Evolutionary conservation across 2,113 vertebrate genomes (phyloP), one percentile per base, ranked within the genome.

Genomic region (Limnothrissa miodon): DNA sequence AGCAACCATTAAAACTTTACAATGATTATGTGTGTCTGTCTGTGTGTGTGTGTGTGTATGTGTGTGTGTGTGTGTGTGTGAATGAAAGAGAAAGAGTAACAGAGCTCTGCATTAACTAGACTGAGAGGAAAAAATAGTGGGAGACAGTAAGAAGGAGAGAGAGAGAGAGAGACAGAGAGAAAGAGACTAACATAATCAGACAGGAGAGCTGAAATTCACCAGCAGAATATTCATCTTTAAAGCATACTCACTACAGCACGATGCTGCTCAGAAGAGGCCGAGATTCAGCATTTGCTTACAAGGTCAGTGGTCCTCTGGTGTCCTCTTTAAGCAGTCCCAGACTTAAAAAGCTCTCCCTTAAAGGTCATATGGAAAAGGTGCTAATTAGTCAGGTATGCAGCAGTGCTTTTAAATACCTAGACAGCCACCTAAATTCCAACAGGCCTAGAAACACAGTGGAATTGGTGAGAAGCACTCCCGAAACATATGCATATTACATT

Each of bases 1-100:
- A 85, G 59, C 78, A 82, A 25, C 44, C 81, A 80, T 83, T 83
- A 74, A 85, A 82, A 80, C 81, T 85, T 83, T 33, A 83, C 81
- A 23, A 15, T 62, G 17, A 62, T 44, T 82, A 51, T 79, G 46
- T 78, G 21, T 78, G 39, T 44, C 25, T 59, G 8, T 78, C 39
- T 56, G 17, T 82, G 66, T 45, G 39, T 78, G 45, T 45, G 66
- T 66, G 46, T 70, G 84, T 70, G 83, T 46, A 53, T 46, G 48
- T 80, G 45, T 44, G 36, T 56, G 66, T 53, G 74, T 44, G 45
- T 51, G 44, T 17, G 25, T 25, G 44, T 6, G 23, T 29, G n/a
- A 9, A n/a, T 25, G 59, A 29, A 7, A 66, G n/a, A 29, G n/a
- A 66, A n/a, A 29, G 59, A 29, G 56, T 5, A 25, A 66, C 7